Evolutionary conservation across 2,797 vertebrate species (phyloP), one percentile per base, ranked within the genome.

Genomic region (Glossophaga mutica): DNA sequence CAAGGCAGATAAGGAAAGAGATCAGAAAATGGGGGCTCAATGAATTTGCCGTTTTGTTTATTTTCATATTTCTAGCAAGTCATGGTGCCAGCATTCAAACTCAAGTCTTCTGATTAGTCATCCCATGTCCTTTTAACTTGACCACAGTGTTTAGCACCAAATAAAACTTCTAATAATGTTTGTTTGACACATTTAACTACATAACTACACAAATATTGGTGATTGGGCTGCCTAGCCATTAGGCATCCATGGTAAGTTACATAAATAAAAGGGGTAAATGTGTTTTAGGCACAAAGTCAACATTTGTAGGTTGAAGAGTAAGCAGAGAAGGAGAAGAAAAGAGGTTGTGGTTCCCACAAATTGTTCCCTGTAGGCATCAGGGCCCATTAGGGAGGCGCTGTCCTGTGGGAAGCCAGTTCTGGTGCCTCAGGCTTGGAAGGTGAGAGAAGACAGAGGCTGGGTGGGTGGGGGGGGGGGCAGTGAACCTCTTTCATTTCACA

Each of bases 151-250:
- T 93, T 76, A 55, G 32, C 74, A 39, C 19, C 57, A 82, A 91
- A 86, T 39, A 71, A 87, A 96, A 86, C 55, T 71, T 84, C 65
- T 15, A 59, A 3, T 85, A 44, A 74, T 85, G 24, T 71, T 90
- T 87, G 92, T 85, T 73, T 87, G 96, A 83, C 84, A 90, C 39
- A 65, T 65, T 92, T 67, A 93, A 74, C 50, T 46, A 12, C 29
- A 65, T 42, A 93, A 85, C 65, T 46, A 24, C n/a, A 57, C n/a
- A 32, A 19, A 37, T n/a, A 50, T 52, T 62, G 52, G 48, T 48
- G 78, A 74, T 3, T 37, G 46, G 52, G 14, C 24, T 82, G 52
- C 42, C 42, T 85, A 34, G 44, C 55, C 32, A 57, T 78, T 85
- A 82, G 44, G 37, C 46, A 32, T 68, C 52, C 50, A 59, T 26